phyloP scores from a whole-genome alignment of 2,113 vertebrate genomes.

The Meleagris gallopavo region DNA sequence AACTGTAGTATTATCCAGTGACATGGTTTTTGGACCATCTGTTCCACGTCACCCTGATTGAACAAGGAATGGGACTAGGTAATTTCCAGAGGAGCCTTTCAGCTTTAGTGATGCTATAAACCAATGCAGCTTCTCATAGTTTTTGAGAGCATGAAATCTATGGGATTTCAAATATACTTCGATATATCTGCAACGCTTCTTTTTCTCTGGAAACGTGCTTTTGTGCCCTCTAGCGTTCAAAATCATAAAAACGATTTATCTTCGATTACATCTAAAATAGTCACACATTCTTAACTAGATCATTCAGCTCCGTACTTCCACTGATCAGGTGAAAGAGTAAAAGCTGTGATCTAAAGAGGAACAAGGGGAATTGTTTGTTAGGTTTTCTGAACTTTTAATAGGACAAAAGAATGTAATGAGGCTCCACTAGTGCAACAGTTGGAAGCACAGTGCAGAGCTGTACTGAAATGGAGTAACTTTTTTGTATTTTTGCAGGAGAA shows the following conservation, averaged over 20 bases:
- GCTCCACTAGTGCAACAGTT: background rate
- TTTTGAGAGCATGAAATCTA: background rate
- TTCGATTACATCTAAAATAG: background rate
- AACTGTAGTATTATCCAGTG: background rate
- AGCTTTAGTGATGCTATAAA: background rate
- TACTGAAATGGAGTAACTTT: background rate
- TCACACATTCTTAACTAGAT: background rate
- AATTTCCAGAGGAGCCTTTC: background rate
- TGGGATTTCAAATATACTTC: background rate
- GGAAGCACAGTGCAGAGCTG: background rate
- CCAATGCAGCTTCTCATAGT: background rate
- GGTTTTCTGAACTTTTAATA: background rate
- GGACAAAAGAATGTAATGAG: background rate
- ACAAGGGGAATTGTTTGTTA: background rate
- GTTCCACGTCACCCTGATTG: background rate
- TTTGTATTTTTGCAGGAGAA: background rate
- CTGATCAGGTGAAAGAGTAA: background rate
- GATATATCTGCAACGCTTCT: background rate
- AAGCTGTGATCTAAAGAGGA: background rate
- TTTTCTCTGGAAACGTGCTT: background rate
- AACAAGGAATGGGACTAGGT: background rate
- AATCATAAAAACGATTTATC: background rate
- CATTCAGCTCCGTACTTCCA: background rate
- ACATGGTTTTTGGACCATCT: background rate
- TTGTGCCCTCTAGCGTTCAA: conserved; percentile 76